phyloP scores from a whole-genome alignment of 2,113 vertebrate species.

The Phalacrocorax aristotelis region DNA sequence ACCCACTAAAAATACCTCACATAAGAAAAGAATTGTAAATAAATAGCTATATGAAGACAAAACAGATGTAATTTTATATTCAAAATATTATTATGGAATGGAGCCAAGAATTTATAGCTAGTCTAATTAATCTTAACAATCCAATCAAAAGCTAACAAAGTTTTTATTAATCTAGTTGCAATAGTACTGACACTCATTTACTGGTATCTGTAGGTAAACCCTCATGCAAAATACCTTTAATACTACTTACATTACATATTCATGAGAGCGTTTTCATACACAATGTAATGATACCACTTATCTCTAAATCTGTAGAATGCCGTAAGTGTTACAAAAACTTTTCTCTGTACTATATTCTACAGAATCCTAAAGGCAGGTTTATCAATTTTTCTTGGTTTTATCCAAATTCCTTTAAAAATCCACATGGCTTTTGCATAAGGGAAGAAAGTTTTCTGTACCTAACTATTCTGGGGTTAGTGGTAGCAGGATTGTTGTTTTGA shows the following conservation, averaged over 20 bases:
- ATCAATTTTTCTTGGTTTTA: not conserved
- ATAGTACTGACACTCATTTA: not conserved
- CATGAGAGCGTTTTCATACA: not conserved
- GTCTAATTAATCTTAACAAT: not conserved
- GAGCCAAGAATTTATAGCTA: not conserved
- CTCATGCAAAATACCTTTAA: not conserved
- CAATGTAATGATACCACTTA: not conserved
- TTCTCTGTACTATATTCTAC: not conserved
- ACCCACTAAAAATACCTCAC: not conserved
- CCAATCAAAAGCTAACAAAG: not conserved
- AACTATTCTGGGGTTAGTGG: not conserved
- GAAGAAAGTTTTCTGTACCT: not conserved
- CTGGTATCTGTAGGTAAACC: not conserved
- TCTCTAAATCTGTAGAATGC: not conserved
- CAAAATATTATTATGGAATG: not conserved
- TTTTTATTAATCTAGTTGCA: not conserved
- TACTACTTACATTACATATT: not conserved
- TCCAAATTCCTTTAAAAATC: not conserved
- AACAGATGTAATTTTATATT: not conserved
- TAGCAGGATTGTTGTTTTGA: not conserved
- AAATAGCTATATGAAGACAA: not conserved
- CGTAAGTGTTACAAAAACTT: not conserved
- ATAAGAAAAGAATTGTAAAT: not conserved
- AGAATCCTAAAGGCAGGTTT: not conserved
- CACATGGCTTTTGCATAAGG: not conserved